Evolutionary conservation across 2,113 vertebrate species (phyloP).

Genomic region (Ceratotherium simum): DNA sequence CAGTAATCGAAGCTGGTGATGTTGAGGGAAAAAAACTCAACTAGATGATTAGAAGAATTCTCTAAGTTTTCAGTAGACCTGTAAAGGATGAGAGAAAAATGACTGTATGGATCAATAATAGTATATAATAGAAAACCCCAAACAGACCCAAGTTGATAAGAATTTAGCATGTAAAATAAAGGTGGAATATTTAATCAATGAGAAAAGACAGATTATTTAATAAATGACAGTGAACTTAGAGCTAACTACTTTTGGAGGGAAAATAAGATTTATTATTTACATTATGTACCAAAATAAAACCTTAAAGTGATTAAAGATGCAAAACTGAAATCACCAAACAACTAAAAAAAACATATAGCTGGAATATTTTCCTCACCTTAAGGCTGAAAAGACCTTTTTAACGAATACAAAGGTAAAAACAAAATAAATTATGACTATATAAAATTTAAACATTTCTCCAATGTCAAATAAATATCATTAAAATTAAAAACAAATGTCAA

Average conservation of each 20-base stretch:
- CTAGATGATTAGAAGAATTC: not conserved
- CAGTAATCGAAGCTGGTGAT: not conserved
- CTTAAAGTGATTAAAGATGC: not conserved
- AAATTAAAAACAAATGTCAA: not conserved
- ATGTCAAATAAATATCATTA: not conserved
- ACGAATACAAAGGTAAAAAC: not conserved
- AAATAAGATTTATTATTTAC: not conserved
- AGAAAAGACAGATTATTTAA: not conserved
- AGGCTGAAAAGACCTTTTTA: not conserved
- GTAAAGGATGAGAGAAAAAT: not conserved
- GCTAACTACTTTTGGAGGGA: not conserved
- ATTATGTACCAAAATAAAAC: conserved; percentile 52
- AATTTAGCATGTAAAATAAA: not conserved
- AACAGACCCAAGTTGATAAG: not conserved
- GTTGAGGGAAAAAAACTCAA: not conserved
- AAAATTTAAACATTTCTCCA: not conserved
- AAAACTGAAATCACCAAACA: not conserved
- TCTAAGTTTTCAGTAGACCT: not conserved
- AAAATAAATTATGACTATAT: not conserved
- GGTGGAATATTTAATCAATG: not conserved
- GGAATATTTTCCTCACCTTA: not conserved
- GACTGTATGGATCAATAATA: not conserved
- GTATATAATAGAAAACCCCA: not conserved
- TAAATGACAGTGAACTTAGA: not conserved
- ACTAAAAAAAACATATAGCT: not conserved